Base-by-base conservation (phyloP, 1,140 invertebrate species). In the Agraylea sexmaculata region DNA sequence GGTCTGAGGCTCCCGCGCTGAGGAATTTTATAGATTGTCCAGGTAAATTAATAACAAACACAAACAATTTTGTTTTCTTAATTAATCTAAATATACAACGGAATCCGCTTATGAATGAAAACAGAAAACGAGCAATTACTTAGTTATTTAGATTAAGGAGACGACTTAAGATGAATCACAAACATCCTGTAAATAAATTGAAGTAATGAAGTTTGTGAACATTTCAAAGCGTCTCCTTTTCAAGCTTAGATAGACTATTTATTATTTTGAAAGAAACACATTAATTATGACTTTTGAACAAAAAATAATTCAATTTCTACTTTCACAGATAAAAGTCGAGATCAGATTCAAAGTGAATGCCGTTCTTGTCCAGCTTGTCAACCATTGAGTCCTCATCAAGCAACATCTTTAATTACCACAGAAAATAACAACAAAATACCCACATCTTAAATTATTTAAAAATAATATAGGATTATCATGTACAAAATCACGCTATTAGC, bases 351-450 rank as follows among this genome's bases (percentile, higher is more conserved):
- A 17, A 29, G 27, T 25, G 47, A 49, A 8, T 49, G 47, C 17
- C 43, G 43, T 4, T 45, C 47, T 3, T 49, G 43, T 35, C 43
- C 47, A 16, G 47, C 47, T 21, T 49, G 47, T 35, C 47, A 44
- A 20, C 47, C 31, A 0, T 11, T 11, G 12, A 32, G 34, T 22
- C 39, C 23, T 11, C 29, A 3, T 10, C 22, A 17, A 2, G n/a
- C 36, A 17, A 6, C 12, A 31, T 34, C 30, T 12, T 21, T 32
- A 2, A 21, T 16, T 19, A 48, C 30, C 23, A 34, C 31, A 29
- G 41, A 47, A 21, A 48, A 48, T 32, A 47, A 47, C 21, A 48
- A 48, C 22, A 48, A 48, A 31, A 22, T 37, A 7, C 21, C 35
- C 5, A 31, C 41, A 5, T 29, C 41, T 12, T 42, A 25, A 41